A percentile compares a stretch with the other conserved stretches of the same genome.
phyloP scores from a whole-genome alignment of 2,888 invertebrate genomes.

The Hemistola chrysoprasaria region DNA sequence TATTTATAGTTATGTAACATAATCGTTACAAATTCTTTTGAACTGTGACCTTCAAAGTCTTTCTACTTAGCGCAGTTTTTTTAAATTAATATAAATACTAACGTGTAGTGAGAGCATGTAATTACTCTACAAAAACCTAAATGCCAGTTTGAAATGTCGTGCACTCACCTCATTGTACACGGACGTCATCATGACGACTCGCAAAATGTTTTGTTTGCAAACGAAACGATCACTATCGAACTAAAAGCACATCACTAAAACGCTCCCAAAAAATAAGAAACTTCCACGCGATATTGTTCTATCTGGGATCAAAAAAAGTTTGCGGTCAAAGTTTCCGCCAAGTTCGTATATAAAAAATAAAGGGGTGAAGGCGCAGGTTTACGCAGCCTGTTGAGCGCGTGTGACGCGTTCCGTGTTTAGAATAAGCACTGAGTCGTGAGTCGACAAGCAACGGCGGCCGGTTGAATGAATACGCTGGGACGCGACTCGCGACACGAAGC shows the following conservation, averaged over 20 bases:
- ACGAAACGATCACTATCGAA: conserved; percentile 50
- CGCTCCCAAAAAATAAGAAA: conserved; percentile 15
- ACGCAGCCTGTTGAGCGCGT: conserved; percentile 67
- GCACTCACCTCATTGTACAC: conserved; percentile 76
- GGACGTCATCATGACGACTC: conserved; percentile 67
- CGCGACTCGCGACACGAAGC: conserved; percentile 65
- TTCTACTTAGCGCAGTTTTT: conserved; percentile 26
- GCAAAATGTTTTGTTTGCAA: conserved; percentile 55
- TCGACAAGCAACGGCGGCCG: conserved; percentile 48
- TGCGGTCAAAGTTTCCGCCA: conserved; percentile 64
- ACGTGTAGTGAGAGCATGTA: conserved; percentile 46
- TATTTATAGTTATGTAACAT: no score
- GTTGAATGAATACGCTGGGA: conserved; percentile 56
- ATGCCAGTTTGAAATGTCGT: conserved; percentile 70
- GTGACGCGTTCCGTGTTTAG: conserved; percentile 75
- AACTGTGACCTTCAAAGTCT: conserved; percentile 19
- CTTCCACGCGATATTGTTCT: conserved; percentile 3
- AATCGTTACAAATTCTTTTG: conserved; percentile 18
- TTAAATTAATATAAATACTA: conserved; percentile 20
- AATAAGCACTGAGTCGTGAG: conserved; percentile 60
- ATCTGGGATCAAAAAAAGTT: conserved; percentile 13
- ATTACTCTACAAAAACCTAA: conserved; percentile 70
- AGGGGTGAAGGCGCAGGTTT: conserved; percentile 49
- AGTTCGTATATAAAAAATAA: conserved; percentile 48
- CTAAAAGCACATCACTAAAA: conserved; percentile 64